These are phyloP conservation scores for Sussaba pulchella DNA, from an alignment of 2,888 invertebrate genomes.

Conservation along the genomic window DNA sequence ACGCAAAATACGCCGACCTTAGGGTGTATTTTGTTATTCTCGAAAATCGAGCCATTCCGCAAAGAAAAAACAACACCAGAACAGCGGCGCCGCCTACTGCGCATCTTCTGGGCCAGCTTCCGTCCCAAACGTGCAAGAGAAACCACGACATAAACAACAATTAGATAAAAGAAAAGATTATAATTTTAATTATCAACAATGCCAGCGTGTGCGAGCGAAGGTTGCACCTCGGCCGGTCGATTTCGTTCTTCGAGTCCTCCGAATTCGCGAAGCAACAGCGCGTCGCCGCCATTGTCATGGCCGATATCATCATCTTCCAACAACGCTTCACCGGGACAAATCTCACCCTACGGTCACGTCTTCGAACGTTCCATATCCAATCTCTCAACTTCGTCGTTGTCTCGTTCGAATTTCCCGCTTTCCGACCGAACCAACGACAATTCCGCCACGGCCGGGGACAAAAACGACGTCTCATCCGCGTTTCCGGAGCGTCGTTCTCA, in stretches of 20 bases:
- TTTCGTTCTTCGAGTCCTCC: conserved; percentile 86
- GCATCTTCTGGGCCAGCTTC: no score
- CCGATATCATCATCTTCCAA: conserved; percentile 73
- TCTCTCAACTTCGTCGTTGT: conserved; percentile 84
- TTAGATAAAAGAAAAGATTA: background rate
- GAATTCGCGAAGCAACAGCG: conserved; percentile 86
- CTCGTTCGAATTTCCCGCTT: background rate
- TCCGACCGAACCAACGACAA: background rate
- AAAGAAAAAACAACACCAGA: no score
- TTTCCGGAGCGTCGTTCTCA: conserved; percentile 86
- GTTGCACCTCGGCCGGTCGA: conserved; percentile 83
- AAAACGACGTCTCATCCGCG: conserved; percentile 82
- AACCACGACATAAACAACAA: no score
- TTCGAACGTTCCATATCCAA: conserved; percentile 85
- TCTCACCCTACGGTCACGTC: conserved; percentile 86
- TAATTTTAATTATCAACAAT: conserved; percentile 82
- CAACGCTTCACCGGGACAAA: conserved; percentile 80
- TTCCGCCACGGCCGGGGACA: background rate
- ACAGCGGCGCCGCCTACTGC: no score
- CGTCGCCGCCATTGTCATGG: conserved; percentile 85
- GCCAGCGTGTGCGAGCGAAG: conserved; percentile 90
- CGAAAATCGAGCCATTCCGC: no score
- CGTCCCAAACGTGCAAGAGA: no score
- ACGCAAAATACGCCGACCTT: no score
- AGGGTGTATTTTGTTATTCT: no score